Conservation (phyloP, 2,113 vertebrate species). For the Meriones unguiculatus region DNA sequence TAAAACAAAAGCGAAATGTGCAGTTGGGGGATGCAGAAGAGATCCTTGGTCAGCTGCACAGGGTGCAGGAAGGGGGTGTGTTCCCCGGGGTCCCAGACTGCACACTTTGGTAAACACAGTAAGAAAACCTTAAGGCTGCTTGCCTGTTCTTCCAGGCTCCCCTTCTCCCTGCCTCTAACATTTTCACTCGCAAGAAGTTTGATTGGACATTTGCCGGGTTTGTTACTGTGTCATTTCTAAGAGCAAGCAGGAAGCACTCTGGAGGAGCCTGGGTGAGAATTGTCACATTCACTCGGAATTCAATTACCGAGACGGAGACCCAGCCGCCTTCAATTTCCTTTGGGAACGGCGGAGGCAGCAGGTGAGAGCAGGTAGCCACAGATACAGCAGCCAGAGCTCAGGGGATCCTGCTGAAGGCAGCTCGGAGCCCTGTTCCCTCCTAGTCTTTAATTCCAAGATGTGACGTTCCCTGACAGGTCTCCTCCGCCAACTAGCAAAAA, state of each 20-base stretch:
- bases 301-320: background rate
- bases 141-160: fast-evolving
- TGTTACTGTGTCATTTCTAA: fast-evolving
- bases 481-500: background rate
- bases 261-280: background rate
- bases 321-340: background rate
- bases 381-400: fast-evolving
- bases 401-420: background rate
- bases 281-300: background rate
- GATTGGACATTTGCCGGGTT: background rate
- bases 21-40: too few species aligned
- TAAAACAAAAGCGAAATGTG: background rate
- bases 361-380: background rate
- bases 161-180: background rate
- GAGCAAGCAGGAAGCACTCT: background rate
- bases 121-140: background rate
- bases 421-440: background rate
- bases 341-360: fast-evolving
- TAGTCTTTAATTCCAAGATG: background rate
- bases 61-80: too few species aligned
- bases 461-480: background rate
- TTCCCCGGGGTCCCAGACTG: background rate
- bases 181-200: fast-evolving
- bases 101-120: background rate
- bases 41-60: background rate